These are phyloP conservation scores for Miichthys miiuy DNA, from an alignment of 2,797 vertebrate genomes.

Conservation along the genomic window DNA sequence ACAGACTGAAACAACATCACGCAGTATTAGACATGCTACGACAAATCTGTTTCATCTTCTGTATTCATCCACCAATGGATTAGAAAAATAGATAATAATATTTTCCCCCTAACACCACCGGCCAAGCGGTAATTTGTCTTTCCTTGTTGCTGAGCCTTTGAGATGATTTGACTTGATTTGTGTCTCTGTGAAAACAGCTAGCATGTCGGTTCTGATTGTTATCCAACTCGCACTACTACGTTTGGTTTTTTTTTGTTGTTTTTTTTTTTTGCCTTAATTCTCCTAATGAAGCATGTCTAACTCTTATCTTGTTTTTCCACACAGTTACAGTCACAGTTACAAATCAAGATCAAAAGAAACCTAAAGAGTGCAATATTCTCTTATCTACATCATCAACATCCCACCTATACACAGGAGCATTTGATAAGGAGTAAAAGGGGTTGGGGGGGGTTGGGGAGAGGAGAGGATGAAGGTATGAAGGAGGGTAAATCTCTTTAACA, in stretches of 20 bases:
- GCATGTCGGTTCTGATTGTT: conserved; percentile 64
- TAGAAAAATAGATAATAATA: conserved; percentile 81
- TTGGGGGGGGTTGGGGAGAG: neutral
- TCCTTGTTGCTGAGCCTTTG: conserved; percentile 62
- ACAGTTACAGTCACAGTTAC: conserved; percentile 81
- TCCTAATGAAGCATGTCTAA: conserved; percentile 77
- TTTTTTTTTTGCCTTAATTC: conserved; percentile 60
- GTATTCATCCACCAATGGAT: conserved; percentile 70
- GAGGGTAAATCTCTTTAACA: conserved; percentile 73
- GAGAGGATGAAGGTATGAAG: conserved; percentile 31
- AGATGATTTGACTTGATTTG: conserved; percentile 69
- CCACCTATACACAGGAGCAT: conserved; percentile 78
- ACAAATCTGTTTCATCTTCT: conserved; percentile 73
- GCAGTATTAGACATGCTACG: conserved; percentile 65
- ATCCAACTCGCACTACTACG: conserved; percentile 46
- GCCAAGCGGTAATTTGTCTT: conserved; percentile 62
- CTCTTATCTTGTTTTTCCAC: conserved; percentile 78
- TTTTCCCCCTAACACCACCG: conserved; percentile 35
- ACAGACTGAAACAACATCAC: conserved; percentile 64
- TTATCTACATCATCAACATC: conserved; percentile 80
- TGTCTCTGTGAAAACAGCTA: conserved; percentile 65
- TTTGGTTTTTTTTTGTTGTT: conserved; percentile 1
- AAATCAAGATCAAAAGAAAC: conserved; percentile 81
- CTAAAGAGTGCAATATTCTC: conserved; percentile 81
- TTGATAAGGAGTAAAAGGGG: conserved; percentile 57